A percentile compares a stretch with the other conserved stretches of the same genome.
Conservation (phyloP, 2,113 vertebrate species). For the Stictonetta naevosa region DNA sequence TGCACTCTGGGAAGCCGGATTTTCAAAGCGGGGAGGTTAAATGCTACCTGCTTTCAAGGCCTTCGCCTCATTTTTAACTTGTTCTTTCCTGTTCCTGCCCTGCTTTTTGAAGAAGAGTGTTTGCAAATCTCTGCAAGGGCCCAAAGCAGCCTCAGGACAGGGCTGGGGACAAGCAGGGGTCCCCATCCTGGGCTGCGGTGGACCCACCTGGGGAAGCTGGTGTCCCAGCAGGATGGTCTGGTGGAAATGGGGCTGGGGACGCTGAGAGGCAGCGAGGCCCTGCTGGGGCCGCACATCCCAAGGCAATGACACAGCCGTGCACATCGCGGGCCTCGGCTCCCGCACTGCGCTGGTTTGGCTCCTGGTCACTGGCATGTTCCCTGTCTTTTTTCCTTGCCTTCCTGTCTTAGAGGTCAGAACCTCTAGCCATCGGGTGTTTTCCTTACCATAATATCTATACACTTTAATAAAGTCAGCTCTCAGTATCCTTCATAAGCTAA, state of each 20-base stretch:
- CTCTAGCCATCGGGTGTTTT: not conserved
- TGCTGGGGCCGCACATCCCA: too few relatives aligned
- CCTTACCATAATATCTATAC: not conserved
- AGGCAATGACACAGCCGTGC: too few relatives aligned
- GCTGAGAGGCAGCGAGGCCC: not conserved
- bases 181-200: fast-evolving
- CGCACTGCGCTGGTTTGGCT: not conserved
- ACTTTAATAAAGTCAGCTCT: not conserved
- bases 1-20: not conserved
- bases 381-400: not conserved
- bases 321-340: too few relatives aligned
- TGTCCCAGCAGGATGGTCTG: not conserved
- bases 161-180: not conserved
- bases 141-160: not conserved
- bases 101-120: not conserved
- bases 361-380: fast-evolving
- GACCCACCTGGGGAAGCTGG: not conserved
- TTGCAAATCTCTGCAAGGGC: not conserved
- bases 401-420: not conserved
- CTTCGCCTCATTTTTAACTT: not conserved
- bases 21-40: conserved; percentile 15
- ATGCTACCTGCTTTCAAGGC: conserved; percentile 1
- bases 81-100: not conserved
- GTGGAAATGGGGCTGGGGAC: fast-evolving
- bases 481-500: not conserved